A percentile compares a stretch with the other conserved stretches of the same genome.
Evolutionary conservation across 2,797 vertebrate species (phyloP).

Genomic region (Periophthalmus magnuspinnatus): DNA sequence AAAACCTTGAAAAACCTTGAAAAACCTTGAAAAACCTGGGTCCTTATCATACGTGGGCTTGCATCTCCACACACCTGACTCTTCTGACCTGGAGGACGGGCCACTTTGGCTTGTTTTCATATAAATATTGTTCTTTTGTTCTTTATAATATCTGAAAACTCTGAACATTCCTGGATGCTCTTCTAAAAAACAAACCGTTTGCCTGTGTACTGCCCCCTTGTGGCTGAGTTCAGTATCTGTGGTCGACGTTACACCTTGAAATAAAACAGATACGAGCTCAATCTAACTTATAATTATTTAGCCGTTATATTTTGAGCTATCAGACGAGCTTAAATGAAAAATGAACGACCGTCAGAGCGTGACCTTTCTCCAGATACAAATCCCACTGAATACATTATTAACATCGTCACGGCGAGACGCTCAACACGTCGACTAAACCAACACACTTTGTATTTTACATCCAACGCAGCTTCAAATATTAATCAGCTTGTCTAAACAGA

Average conservation of each 20-base stretch:
- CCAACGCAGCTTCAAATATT: constrained; percentile 1
- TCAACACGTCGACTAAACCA: background rate
- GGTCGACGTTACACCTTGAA: no score
- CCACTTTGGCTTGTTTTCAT: no score
- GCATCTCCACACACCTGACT: no score
- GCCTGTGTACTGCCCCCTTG: background rate
- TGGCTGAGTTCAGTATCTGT: background rate
- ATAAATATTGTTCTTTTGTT: no score
- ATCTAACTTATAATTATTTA: background rate
- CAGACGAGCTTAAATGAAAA: background rate
- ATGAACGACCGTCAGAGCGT: constrained; percentile 1
- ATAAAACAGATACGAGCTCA: no score
- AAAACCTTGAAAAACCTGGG: no score
- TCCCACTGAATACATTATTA: background rate
- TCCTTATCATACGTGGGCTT: no score
- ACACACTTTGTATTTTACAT: background rate
- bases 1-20: no score
- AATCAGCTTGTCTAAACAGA: constrained; percentile 15
- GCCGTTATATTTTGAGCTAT: background rate
- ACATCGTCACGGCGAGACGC: background rate
- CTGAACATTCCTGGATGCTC: no score
- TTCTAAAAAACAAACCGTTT: background rate
- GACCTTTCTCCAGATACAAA: background rate
- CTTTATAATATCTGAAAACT: no score
- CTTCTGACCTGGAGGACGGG: no score